Evolutionary conservation across 92 coral and sea anemone species (phyloP), one percentile per base, ranked within the genome.

Genomic region (Epizoanthus ramosus): DNA sequence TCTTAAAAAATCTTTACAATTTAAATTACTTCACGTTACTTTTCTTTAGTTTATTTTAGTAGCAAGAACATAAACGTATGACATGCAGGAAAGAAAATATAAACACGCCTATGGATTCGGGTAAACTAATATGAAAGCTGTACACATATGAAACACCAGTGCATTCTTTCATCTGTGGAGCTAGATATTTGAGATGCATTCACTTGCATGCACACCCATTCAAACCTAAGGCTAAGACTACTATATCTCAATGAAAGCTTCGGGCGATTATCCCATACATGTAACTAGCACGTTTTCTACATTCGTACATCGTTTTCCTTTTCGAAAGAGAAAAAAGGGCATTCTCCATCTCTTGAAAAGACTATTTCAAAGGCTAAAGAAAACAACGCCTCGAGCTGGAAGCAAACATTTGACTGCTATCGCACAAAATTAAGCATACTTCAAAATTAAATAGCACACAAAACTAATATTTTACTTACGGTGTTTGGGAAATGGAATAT

Each of bases 161-260:
- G 35, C 33, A 45, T 41, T 19, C 14, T 71, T 45, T 45, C 10
- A 16, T 21, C 45, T 24, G 50, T 7, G 17, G 19, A 35, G 74
- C 14, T 35, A 43, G 53, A 56, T 54, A 56, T 74, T 56, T 17
- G 68, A 77, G 39, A 71, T 77, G 37, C 60, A 52, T 72, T 47
- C 61, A 72, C 16, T 47, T 60, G 21, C 53, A 60, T 6, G 19
- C 35, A 60, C 70, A 76, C 70, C 81, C 52, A 77, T 77, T 41
- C 63, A 9, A 50, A 50, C 54, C 8, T 50, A 43, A 43, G 50
- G 6, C 50, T 7, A 50, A 43, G 50, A 43, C 50, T 7, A 50
- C 54, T 1, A 13, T 6, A 50, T 10, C 2, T 50, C 54, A 50
- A 9, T 50, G 0, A 9, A 50, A 50, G 14, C 54, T 50, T 50